Evolutionary conservation across 2,797 vertebrate species (phyloP).

Genomic region (Phalloptychus januarius): DNA sequence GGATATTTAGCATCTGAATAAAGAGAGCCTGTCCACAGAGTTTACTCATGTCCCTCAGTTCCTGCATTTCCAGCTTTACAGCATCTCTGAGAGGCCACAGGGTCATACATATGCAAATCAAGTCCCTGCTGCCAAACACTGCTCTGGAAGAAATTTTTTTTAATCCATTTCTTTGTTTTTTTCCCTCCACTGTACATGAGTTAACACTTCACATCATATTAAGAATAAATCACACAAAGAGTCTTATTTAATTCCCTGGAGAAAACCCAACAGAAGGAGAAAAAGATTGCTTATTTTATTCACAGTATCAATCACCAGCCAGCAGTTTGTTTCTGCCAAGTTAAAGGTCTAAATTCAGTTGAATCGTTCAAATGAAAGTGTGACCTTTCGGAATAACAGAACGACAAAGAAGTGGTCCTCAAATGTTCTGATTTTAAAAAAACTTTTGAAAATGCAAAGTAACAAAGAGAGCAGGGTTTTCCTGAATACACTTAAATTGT

Average conservation of each 20-base stretch:
- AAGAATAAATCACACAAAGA: constrained; percentile 6
- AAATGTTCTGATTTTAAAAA: neutral
- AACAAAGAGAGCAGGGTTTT: neutral
- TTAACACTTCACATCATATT: constrained; percentile 12
- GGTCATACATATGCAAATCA: constrained; percentile 80
- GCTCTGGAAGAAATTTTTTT: constrained; percentile 42
- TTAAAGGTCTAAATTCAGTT: neutral
- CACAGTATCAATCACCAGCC: neutral
- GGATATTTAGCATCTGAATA: constrained; percentile 80
- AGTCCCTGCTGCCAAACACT: constrained; percentile 50
- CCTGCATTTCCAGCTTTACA: constrained; percentile 65
- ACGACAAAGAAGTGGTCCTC: neutral
- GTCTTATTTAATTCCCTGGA: constrained; percentile 1
- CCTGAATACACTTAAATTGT: neutral
- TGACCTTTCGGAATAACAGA: neutral
- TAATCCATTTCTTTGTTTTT: constrained; percentile 33
- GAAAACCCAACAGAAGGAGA: constrained; percentile 2
- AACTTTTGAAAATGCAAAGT: neutral
- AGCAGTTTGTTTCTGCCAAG: constrained; percentile 1
- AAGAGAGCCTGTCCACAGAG: constrained; percentile 63
- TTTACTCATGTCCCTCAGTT: constrained; percentile 70
- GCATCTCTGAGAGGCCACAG: constrained; percentile 58
- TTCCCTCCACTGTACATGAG: constrained; percentile 33
- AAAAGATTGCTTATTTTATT: constrained; percentile 2
- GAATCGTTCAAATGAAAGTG: neutral